phyloP scores from a whole-genome alignment of 2,113 vertebrate species.

The Sebastes fasciatus region DNA sequence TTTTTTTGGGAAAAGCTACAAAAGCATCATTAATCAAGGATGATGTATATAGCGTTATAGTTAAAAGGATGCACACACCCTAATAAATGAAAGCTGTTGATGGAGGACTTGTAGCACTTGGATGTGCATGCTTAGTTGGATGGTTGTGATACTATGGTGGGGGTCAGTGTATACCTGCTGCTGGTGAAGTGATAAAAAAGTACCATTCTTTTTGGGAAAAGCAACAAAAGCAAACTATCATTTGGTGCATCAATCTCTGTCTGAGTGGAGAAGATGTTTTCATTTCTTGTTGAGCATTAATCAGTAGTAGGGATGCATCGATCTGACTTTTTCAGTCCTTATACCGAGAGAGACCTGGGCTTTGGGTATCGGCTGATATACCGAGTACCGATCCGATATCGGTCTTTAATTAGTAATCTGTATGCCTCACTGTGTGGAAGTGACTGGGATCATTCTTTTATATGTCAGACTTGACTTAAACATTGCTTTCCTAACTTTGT shows the following conservation, averaged over 20 bases:
- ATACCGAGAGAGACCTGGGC: too few species aligned
- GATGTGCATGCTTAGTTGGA: too few species aligned
- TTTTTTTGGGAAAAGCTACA: too few species aligned
- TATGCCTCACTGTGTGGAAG: too few species aligned
- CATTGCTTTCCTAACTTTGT: too few species aligned
- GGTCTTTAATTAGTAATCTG: too few species aligned
- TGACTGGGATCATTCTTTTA: too few species aligned
- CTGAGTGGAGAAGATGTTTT: background rate
- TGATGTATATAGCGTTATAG: slow-evolving; percentile 8
- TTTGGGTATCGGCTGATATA: too few species aligned
- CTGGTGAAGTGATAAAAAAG: background rate
- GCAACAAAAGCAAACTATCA: background rate
- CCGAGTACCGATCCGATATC: too few species aligned
- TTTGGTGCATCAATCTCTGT: background rate
- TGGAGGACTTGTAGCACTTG: background rate
- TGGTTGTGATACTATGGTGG: background rate
- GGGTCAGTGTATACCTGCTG: background rate
- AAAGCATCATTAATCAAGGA: background rate
- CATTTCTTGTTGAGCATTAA: background rate
- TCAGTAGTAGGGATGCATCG: background rate
- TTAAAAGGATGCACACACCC: slow-evolving; percentile 21
- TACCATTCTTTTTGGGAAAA: background rate
- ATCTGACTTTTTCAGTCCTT: too few species aligned
- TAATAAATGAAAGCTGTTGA: background rate
- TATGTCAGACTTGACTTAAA: too few species aligned